Conservation (phyloP, 2,797 vertebrate species). For the Neomorphus geoffroyi region DNA sequence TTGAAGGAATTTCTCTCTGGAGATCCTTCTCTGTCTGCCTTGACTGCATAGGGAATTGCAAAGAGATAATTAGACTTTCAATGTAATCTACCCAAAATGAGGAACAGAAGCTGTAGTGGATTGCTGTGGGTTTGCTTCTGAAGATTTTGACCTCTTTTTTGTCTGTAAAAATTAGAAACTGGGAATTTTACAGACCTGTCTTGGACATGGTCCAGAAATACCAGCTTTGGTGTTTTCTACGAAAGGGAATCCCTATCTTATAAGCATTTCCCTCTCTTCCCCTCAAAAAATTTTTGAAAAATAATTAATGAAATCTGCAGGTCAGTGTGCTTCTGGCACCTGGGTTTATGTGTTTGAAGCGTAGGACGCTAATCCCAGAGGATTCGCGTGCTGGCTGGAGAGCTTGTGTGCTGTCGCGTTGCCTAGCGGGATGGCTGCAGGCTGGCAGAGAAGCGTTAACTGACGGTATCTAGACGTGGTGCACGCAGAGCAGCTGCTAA, state of each 20-base stretch:
- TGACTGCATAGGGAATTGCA: background rate
- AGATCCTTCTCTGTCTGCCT: background rate
- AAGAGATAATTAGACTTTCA: constrained; percentile 31
- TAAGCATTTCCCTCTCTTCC: background rate
- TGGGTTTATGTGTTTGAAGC: background rate
- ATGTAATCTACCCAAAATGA: background rate
- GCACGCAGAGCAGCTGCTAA: background rate
- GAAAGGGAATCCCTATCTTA: background rate
- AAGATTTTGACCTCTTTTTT: background rate
- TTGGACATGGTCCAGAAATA: background rate
- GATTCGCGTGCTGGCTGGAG: background rate
- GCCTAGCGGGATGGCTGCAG: background rate
- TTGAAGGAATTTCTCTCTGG: background rate
- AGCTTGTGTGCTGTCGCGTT: background rate
- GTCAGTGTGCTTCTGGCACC: background rate
- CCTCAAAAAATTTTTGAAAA: background rate
- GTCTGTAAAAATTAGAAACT: background rate
- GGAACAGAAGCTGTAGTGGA: background rate
- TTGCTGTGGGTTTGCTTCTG: background rate
- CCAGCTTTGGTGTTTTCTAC: background rate
- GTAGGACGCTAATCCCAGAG: background rate
- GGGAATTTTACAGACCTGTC: background rate
- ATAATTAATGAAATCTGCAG: background rate
- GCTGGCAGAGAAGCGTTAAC: background rate
- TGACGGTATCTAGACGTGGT: background rate